Evolutionary conservation across 2,113 vertebrate species (phyloP).

Genomic region (Arenaria interpres): DNA sequence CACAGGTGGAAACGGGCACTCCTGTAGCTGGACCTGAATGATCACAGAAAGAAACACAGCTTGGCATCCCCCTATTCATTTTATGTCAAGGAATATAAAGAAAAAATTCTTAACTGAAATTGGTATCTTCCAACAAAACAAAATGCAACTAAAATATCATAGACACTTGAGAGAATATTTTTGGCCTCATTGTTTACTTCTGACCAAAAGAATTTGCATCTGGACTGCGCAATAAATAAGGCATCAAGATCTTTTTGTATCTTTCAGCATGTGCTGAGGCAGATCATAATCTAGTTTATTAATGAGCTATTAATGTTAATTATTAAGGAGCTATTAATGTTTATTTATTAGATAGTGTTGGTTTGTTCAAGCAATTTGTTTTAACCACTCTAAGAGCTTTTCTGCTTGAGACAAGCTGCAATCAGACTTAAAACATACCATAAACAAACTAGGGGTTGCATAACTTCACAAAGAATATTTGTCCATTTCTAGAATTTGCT

Average conservation of each 20-base stretch:
- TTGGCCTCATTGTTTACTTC: background rate
- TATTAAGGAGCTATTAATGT: background rate
- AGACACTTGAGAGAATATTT: background rate
- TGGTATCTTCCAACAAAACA: background rate
- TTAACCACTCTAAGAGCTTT: background rate
- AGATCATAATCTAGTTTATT: background rate
- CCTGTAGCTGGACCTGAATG: background rate
- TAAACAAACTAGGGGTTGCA: background rate
- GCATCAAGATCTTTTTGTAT: background rate
- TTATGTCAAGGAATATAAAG: background rate
- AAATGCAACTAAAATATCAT: background rate
- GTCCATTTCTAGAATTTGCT: background rate
- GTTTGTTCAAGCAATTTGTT: background rate
- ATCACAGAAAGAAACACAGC: background rate
- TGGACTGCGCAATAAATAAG: background rate
- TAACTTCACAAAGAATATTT: background rate
- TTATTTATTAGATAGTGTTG: background rate
- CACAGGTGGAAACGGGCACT: background rate
- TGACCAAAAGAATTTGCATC: background rate
- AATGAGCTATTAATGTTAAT: background rate
- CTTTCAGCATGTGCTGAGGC: background rate
- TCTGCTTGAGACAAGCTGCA: background rate
- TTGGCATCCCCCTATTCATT: background rate
- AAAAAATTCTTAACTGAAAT: background rate
- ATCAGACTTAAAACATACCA: background rate